Evolutionary conservation across 2,888 invertebrate genomes (phyloP), one percentile per base, ranked within the genome.

Genomic region (Pseudococcus jackbeardsleyi): DNA sequence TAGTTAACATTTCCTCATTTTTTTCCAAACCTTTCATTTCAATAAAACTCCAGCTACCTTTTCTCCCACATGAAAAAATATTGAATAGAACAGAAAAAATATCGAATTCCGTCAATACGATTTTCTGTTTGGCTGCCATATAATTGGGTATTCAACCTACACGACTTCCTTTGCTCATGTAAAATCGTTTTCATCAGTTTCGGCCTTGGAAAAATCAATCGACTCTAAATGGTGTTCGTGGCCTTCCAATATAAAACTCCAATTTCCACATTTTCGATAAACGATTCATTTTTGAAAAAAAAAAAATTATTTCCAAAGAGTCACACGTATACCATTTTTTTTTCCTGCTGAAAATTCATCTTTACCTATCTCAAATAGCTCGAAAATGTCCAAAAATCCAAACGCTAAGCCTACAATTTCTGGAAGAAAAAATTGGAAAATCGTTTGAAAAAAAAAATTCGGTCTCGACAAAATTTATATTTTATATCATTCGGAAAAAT

Each of bases 401-500:
- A 54, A n/a, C 54, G 5, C 6, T 54, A 54, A 4, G 17, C 2
- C 4, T 54, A n/a, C n/a, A n/a, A 54, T 54, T 54, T 54, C n/a
- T 54, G 4, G 12, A 5, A 5, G n/a, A 54, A 54, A n/a, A 15
- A 54, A 42, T 6, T 42, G 42, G 2, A n/a, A n/a, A 54, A 54
- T n/a, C 17, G n/a, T 54, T 54, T n/a, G 17, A n/a, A 54, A 54
- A 54, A 50, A 50, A 54, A 54, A 7, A n/a, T n/a, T n/a, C 54
- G n/a, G 54, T 54, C 17, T 54, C 15, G 6, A n/a, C 3, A 26
- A 68, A 68, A 68, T 68, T 26, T 68, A 68, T 68, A 68, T 68
- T 26, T 68, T 68, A 68, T 68, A 68, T 68, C 26, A 68, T 68
- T 68, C 12, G 26, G 12, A 68, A 12, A 68, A 68, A 68, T 26